Percentiles rank a stretch among this genome's conserved stretches.
phyloP scores from a whole-genome alignment of 2,888 invertebrate species.

The Luffia ferchaultella region DNA sequence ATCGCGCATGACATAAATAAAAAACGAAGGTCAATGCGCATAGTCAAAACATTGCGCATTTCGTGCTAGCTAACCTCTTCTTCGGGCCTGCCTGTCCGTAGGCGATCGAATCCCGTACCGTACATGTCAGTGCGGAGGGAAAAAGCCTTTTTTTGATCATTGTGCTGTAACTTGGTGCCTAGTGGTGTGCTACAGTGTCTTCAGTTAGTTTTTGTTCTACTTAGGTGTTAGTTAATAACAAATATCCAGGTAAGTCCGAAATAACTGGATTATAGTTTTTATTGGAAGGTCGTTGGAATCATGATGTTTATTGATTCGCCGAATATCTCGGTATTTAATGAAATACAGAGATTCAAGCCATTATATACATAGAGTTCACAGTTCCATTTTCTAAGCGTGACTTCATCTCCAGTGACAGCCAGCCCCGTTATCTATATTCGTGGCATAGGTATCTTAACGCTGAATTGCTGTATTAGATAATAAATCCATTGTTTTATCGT shows the following conservation, averaged over 20 bases:
- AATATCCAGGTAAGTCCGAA: constrained; percentile 39
- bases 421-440: too few species aligned
- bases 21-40: constrained; percentile 50
- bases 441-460: too few species aligned
- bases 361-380: too few species aligned
- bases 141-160: constrained; percentile 26
- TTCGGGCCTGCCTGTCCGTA: constrained; percentile 18
- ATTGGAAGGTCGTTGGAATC: too few species aligned
- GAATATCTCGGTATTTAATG: too few species aligned
- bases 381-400: too few species aligned
- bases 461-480: too few species aligned
- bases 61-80: constrained; percentile 39
- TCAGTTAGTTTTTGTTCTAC: constrained; percentile 33
- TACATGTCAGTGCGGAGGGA: constrained; percentile 33
- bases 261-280: too few species aligned
- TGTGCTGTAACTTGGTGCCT: constrained; percentile 56
- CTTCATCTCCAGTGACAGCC: too few species aligned
- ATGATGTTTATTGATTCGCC: too few species aligned
- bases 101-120: constrained; percentile 39
- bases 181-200: constrained; percentile 49
- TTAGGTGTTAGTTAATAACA: constrained; percentile 37
- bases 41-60: constrained; percentile 65
- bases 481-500: too few species aligned
- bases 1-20: constrained; percentile 52
- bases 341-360: too few species aligned